Conservation (phyloP, 2,888 invertebrate species). For the Syrista parreyssii region DNA sequence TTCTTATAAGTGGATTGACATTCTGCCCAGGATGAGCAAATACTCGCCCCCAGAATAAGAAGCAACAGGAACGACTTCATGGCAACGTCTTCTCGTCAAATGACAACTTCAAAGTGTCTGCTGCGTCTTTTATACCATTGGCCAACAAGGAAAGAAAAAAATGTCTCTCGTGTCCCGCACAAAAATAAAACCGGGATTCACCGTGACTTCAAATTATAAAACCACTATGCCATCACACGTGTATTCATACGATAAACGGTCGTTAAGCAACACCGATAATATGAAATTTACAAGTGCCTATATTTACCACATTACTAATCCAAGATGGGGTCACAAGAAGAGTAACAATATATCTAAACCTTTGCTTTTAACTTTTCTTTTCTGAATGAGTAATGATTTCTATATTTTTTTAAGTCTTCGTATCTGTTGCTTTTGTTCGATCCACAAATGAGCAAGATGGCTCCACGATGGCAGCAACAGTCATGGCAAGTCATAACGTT, state of each 20-base stretch:
- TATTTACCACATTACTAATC: background rate
- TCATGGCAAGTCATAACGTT: constrained; percentile 46
- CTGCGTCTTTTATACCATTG: background rate
- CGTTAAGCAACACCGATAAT: background rate
- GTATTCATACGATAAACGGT: background rate
- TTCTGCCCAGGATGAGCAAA: background rate
- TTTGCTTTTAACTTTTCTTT: background rate
- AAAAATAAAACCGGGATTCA: background rate
- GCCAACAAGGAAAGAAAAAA: background rate
- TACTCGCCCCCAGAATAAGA: background rate
- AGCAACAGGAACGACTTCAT: background rate
- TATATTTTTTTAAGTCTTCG: background rate
- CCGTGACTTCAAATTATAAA: background rate
- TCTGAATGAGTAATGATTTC: background rate
- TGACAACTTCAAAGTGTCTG: background rate
- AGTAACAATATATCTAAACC: background rate
- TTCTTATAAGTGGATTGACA: background rate
- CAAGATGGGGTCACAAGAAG: background rate
- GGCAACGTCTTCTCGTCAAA: background rate
- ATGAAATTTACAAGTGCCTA: background rate
- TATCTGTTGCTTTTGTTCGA: background rate
- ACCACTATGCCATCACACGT: background rate
- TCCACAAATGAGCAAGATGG: background rate
- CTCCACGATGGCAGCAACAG: background rate
- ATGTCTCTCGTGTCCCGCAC: background rate